Base-by-base conservation (phyloP, 2,113 vertebrate genomes). In the Scomber scombrus region DNA sequence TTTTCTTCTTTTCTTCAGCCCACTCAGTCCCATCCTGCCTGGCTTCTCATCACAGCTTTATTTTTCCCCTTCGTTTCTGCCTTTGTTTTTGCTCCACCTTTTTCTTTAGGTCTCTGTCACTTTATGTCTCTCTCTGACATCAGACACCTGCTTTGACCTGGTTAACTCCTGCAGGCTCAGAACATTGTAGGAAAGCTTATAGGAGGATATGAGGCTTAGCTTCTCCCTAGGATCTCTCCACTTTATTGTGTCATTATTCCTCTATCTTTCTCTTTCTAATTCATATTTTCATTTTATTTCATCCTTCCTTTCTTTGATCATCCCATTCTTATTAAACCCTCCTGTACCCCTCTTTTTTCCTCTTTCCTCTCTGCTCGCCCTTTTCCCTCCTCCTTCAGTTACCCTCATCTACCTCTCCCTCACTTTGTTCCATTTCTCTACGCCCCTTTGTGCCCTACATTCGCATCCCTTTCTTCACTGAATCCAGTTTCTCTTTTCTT, bases 391-490 rank as follows among this genome's bases (percentile, higher is more conserved):
- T 87, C 54, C 60, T 31, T 80, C 69, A 64, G 78, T 79, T 71
- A 75, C 61, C 83, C 51, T 85, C 66, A 50, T 75, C 49, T 79
- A 88, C 71, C 77, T 89, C 81, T 82, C 46, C 57, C 58, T 91
- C 80, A 70, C 78, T 69, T n/a, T 82, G 89, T 86, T 92, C 91
- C 65, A 86, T 75, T 92, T 92, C 75, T 88, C 64, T 71, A 66
- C 82, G 75, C 85, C 82, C 65, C 69, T 80, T 70, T 79, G 84
- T 82, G 91, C 65, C 88, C 93, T 94, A 94, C 87, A 88, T 93
- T 92, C 85, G 69, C 21, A 11, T 82, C 62, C 46, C 69, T 72
- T 64, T 71, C 67, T 80, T 77, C 51, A 62, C 56, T 63, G 84
- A 82, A 78, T 69, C 70, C 58, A 71, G 43, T 77, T 62, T 80